These are phyloP conservation scores for Nannospalax galili DNA, from an alignment of 2,113 vertebrate species.

Conservation along the genomic window DNA sequence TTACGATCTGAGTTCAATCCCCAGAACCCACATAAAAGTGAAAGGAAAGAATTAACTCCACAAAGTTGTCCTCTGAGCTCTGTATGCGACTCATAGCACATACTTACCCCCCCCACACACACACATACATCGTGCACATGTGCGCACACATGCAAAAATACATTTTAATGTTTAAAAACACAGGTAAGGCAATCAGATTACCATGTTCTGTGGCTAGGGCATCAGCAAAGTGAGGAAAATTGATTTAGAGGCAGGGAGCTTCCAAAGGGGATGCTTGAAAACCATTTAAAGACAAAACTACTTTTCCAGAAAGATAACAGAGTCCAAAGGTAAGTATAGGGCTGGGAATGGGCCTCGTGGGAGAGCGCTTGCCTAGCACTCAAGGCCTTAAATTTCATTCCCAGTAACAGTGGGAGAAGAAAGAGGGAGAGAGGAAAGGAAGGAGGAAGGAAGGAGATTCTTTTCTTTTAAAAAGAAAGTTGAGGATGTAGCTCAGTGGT, in stretches of 20 bases:
- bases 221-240: neutral
- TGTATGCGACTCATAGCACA: neutral
- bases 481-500: neutral
- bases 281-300: neutral
- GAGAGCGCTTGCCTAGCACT: too few species aligned
- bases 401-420: too few species aligned
- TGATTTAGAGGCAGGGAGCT: fast-evolving
- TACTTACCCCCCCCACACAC: neutral
- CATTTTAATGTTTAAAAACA: neutral
- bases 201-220: fast-evolving
- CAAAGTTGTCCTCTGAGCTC: neutral
- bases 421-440: neutral
- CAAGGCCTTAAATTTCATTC: neutral
- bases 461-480: neutral
- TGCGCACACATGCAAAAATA: neutral
- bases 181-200: fast-evolving
- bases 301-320: neutral
- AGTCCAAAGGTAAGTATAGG: neutral
- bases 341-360: neutral
- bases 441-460: neutral
- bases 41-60: neutral
- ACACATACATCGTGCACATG: neutral
- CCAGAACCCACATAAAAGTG: neutral
- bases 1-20: neutral
- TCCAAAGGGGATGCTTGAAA: neutral